Evolutionary conservation across 1,140 invertebrate species (phyloP), one percentile per base, ranked within the genome.

Genomic region (Drosophila grimshawi): DNA sequence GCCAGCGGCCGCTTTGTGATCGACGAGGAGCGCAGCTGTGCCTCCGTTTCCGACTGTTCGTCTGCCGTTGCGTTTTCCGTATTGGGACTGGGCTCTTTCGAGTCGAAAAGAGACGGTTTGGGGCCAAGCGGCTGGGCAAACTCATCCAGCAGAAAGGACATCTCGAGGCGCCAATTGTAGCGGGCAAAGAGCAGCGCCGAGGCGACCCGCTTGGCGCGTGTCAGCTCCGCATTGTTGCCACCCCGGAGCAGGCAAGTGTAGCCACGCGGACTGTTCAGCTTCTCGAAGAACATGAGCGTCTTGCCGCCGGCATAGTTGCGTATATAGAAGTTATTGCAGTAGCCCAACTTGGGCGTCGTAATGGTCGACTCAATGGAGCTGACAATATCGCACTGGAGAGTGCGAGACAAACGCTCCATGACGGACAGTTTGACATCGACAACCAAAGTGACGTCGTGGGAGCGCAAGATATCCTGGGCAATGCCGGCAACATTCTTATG

Each of bases 211-310:
- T 99, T 99, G 0, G 98, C 95, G 89, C 95, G 94, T 7, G 95
- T 94, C 5, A 99, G 93, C 92, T 99, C 98, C 5, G 93, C 89
- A 55, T 95, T 93, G 0, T 95, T 94, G 3, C 94, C 96, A 0
- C 98, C 98, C 37, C 97, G 94, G 1, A 99, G 91, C 5, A 99
- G 90, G 35, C 99, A 96, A 1, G 98, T 98, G 82, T 97, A 98
- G 0, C 98, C 98, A 1, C 98, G 93, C 78, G 96, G 95, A 90
- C 94, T 94, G 0, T 96, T 95, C 86, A 98, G 97, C 2, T 98
- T 97, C 93, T 99, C 98, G 79, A 99, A 96, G 76, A 97, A 97
- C 97, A 99, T 97, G 2, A 99, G 92, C 0, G 97, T 98, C 94
- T 99, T 99, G 91, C 45, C 94, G 90, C 92, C 33, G 8, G 76